Evolutionary conservation across 1,140 invertebrate genomes (phyloP).

Genomic region (Sipha flava): DNA sequence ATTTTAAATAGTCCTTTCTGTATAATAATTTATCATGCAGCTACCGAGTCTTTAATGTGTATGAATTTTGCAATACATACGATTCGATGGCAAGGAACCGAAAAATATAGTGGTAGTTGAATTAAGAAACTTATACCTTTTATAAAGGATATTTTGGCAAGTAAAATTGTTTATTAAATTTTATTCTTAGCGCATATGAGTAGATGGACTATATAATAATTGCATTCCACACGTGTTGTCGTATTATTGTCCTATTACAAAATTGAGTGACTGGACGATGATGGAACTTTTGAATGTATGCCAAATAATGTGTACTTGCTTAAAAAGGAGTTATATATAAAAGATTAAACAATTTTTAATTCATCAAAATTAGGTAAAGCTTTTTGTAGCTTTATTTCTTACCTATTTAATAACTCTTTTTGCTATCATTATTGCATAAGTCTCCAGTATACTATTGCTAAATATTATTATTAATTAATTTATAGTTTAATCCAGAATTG

Average conservation of each 20-base stretch:
- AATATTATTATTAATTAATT: too few species aligned
- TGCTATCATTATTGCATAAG: too few species aligned
- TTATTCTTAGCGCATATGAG: not conserved
- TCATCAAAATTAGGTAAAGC: constrained; percentile 1
- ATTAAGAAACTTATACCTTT: not conserved
- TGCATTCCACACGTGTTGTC: not conserved
- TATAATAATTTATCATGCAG: not conserved
- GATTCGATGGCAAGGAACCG: not conserved
- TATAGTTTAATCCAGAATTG: too few species aligned
- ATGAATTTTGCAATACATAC: not conserved
- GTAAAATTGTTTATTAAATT: not conserved
- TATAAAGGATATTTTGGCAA: not conserved
- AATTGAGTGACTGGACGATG: not conserved
- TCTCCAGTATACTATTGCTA: too few species aligned
- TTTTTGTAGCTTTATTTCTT: too few species aligned
- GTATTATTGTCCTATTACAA: not conserved
- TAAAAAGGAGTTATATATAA: not conserved
- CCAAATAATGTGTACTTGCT: not conserved
- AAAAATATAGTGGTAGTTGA: not conserved
- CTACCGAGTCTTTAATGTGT: not conserved
- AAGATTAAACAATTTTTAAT: not conserved
- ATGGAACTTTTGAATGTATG: not conserved
- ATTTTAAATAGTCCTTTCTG: not conserved
- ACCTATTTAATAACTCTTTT: too few species aligned
- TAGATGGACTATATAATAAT: not conserved